A percentile compares a stretch with the other conserved stretches of the same genome.
phyloP scores from a whole-genome alignment of 2,113 vertebrate genomes.

The Spea bombifrons region DNA sequence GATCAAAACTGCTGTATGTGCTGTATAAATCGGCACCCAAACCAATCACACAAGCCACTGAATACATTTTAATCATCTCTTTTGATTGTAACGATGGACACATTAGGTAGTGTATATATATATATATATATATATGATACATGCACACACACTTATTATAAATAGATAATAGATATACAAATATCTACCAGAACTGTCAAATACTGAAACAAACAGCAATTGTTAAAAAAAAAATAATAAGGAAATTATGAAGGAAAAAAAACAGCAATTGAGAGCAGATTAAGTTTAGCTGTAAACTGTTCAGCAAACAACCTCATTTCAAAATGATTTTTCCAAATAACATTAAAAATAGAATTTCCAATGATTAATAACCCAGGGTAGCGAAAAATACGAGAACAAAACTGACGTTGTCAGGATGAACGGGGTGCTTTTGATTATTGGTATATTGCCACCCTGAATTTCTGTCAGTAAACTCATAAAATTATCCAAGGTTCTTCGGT shows the following conservation, averaged over 20 bases:
- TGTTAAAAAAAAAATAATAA: neutral
- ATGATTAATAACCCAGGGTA: neutral
- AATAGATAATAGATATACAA: no score
- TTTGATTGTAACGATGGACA: no score
- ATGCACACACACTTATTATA: no score
- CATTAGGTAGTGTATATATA: no score
- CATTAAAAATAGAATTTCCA: neutral
- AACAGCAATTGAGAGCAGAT: neutral
- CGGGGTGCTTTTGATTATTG: constrained; percentile 58
- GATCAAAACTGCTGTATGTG: no score
- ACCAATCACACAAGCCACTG: no score
- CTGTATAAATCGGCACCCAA: no score
- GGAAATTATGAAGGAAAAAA: neutral
- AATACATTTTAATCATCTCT: no score
- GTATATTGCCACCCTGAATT: constrained; percentile 64
- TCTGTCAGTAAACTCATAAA: constrained; percentile 59
- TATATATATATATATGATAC: no score
- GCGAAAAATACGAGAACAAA: neutral
- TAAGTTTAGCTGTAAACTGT: no score
- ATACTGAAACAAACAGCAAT: neutral
- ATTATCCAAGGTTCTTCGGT: constrained; percentile 56
- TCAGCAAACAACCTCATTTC: no score
- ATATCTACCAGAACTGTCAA: neutral
- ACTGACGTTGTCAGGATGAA: constrained; percentile 28
- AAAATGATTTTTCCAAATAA: neutral